Percentiles rank a stretch among this genome's conserved stretches.
Evolutionary conservation across 37 sponge, comb jelly and placozoan species (phyloP).

Genomic region (Cliona cf. orientalis): DNA sequence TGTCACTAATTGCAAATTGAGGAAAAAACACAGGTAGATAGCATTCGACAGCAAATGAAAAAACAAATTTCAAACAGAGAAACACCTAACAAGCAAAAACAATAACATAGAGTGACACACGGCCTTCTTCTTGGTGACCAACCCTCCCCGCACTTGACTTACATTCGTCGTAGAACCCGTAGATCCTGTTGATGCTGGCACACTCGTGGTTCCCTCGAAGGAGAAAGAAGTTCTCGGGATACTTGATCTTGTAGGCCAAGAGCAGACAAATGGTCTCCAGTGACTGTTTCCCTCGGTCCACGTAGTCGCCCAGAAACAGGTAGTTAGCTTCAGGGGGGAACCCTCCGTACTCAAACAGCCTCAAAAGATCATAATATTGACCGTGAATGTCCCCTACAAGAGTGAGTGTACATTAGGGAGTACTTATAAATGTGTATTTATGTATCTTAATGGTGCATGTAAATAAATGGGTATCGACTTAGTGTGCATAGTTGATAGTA

Average conservation of each 20-base stretch:
- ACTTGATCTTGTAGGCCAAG: slow-evolving; percentile 98
- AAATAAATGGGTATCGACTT: too few relatives aligned
- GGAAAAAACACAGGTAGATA: background rate
- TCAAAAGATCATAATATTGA: slow-evolving; percentile 92
- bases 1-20: background rate
- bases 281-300: slow-evolving; percentile 94
- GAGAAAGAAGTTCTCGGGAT: slow-evolving; percentile 99
- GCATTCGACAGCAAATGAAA: background rate
- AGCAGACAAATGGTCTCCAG: slow-evolving; percentile 97
- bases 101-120: slow-evolving; percentile 6
- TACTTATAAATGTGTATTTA: too few relatives aligned
- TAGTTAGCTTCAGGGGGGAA: slow-evolving; percentile 97
- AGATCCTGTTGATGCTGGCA: slow-evolving; percentile 99
- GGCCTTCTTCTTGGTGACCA: too few relatives aligned
- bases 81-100: background rate
- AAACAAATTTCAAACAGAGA: background rate
- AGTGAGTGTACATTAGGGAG: too few relatives aligned
- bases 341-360: slow-evolving; percentile 96
- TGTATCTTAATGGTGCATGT: too few relatives aligned
- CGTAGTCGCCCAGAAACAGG: slow-evolving; percentile 95
- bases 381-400: slow-evolving; percentile 92
- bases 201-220: slow-evolving; percentile 99
- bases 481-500: too few relatives aligned
- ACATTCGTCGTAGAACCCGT: slow-evolving; percentile 99
- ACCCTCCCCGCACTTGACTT: slow-evolving; percentile 34